These are phyloP conservation scores for Mastomys natalensis DNA, from an alignment of 2,113 vertebrate species.

Conservation along the genomic window DNA sequence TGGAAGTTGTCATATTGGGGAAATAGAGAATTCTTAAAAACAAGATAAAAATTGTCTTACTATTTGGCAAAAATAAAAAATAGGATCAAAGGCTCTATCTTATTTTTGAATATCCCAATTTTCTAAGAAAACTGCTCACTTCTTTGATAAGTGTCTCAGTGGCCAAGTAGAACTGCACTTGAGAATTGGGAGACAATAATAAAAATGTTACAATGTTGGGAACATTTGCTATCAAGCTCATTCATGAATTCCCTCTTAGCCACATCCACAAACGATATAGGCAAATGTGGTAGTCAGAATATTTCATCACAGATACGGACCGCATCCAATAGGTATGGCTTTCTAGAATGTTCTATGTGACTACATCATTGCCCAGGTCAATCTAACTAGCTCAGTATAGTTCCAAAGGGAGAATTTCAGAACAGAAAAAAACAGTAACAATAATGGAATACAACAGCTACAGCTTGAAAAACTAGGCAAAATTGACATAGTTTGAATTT, in stretches of 20 bases:
- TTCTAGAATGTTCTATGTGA: neutral
- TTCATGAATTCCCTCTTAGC: neutral
- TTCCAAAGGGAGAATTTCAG: neutral
- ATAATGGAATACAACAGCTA: neutral
- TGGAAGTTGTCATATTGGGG: neutral
- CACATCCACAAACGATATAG: neutral
- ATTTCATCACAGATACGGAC: neutral
- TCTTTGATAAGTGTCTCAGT: neutral
- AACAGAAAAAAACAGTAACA: neutral
- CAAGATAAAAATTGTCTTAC: neutral
- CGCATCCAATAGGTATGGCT: neutral
- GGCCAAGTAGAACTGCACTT: neutral
- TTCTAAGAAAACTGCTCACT: conserved; percentile 7
- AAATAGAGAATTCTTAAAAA: neutral
- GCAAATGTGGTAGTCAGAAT: neutral
- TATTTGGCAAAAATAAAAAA: conserved; percentile 34
- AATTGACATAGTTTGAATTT: conserved; percentile 4
- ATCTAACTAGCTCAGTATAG: neutral
- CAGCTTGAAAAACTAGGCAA: neutral
- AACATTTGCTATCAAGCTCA: neutral
- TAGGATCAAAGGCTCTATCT: neutral
- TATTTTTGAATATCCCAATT: conserved; percentile 27
- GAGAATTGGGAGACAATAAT: neutral
- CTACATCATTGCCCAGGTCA: neutral
- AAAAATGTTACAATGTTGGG: neutral